Evolutionary conservation across 2,888 invertebrate genomes (phyloP).

Genomic region (Unio pictorum): DNA sequence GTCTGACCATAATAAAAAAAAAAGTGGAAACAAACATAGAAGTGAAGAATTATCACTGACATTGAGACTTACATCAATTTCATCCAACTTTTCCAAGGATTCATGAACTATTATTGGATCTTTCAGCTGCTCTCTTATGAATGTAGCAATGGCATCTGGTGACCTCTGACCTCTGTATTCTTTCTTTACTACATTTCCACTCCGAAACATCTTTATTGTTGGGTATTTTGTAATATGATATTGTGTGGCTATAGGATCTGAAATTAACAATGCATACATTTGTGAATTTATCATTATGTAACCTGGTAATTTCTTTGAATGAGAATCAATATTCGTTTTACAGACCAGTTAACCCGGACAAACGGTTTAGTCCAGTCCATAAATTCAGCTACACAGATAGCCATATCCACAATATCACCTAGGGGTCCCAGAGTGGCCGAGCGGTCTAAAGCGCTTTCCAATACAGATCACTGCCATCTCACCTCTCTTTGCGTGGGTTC

Average conservation of each 20-base stretch:
- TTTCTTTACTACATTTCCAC: slow-evolving; percentile 72
- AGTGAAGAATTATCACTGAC: too few relatives aligned
- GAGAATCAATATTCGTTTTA: too few relatives aligned
- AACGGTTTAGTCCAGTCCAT: too few relatives aligned
- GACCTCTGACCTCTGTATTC: slow-evolving; percentile 86
- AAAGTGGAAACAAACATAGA: too few relatives aligned
- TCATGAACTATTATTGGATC: slow-evolving; percentile 73
- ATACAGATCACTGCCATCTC: too few relatives aligned
- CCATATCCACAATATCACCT: too few relatives aligned
- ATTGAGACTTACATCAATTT: slow-evolving; percentile 57
- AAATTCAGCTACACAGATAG: too few relatives aligned
- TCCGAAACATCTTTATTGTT: slow-evolving; percentile 91
- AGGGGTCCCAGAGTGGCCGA: too few relatives aligned
- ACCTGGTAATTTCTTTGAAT: neutral
- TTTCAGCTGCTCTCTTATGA: slow-evolving; percentile 89
- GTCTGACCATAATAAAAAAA: too few relatives aligned
- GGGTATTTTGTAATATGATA: slow-evolving; percentile 99
- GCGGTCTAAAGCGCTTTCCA: too few relatives aligned
- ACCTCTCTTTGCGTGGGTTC: too few relatives aligned
- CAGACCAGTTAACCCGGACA: too few relatives aligned
- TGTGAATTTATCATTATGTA: neutral
- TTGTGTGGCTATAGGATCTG: slow-evolving; percentile 84
- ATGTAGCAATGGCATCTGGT: slow-evolving; percentile 89
- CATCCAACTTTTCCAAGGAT: slow-evolving; percentile 76
- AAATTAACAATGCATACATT: slow-evolving; percentile 7